Evolutionary conservation across 2,113 vertebrate genomes (phyloP).

Genomic region (Oncorhynchus keta): DNA sequence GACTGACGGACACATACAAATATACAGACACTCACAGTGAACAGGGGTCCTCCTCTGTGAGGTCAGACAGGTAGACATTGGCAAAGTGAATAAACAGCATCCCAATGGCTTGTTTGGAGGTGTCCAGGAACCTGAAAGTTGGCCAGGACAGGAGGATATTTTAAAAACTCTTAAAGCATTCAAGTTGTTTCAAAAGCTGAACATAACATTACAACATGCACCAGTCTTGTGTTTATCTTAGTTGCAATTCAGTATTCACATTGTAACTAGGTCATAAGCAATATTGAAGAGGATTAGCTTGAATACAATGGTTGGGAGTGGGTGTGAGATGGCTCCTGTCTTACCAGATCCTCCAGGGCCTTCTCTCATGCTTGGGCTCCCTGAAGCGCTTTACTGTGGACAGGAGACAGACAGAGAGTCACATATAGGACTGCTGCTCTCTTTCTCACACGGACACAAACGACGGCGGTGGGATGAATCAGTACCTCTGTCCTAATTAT

Average conservation of each 20-base stretch:
- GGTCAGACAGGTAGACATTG: slow-evolving; percentile 95
- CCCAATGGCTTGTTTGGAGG: slow-evolving; percentile 98
- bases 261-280: too few relatives aligned
- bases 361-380: slow-evolving; percentile 97
- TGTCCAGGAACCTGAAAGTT: slow-evolving; percentile 91
- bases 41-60: slow-evolving; percentile 95
- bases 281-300: background rate
- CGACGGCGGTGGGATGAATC: too few relatives aligned
- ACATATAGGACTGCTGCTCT: background rate
- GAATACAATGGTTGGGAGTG: background rate
- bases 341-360: slow-evolving; percentile 98
- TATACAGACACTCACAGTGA: slow-evolving; percentile 85
- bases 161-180: too few relatives aligned
- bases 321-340: slow-evolving; percentile 31
- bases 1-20: background rate
- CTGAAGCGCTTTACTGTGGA: slow-evolving; percentile 92
- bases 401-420: background rate
- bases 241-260: too few relatives aligned
- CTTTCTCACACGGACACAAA: too few relatives aligned
- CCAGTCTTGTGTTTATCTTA: too few relatives aligned
- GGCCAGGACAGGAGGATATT: background rate
- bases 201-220: too few relatives aligned
- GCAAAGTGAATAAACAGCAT: slow-evolving; percentile 99
- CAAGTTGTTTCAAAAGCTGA: too few relatives aligned
- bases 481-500: too few relatives aligned